phyloP scores from a whole-genome alignment of 2,113 vertebrate genomes.

The Prunella himalayana region DNA sequence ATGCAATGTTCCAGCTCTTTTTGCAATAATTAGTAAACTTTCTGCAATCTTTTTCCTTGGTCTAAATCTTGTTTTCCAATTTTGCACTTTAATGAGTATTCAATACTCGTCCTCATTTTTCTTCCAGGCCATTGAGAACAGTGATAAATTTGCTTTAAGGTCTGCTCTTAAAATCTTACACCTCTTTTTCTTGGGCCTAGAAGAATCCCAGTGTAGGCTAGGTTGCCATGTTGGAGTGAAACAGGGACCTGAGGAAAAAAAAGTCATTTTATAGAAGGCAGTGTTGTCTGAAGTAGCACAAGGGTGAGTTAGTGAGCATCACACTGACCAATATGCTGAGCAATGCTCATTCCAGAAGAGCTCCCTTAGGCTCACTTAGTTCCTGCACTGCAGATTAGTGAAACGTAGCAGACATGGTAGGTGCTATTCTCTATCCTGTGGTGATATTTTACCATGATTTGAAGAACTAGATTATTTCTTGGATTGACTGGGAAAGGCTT shows the following conservation, averaged over 20 bases:
- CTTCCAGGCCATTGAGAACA: not conserved
- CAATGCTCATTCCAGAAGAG: not conserved
- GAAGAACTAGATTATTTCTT: not conserved
- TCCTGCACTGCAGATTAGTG: not conserved
- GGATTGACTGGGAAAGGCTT: not conserved
- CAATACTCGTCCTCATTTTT: not conserved
- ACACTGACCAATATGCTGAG: not conserved
- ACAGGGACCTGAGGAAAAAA: not conserved
- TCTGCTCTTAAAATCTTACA: not conserved
- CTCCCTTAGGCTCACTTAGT: not conserved
- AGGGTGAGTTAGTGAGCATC: not conserved
- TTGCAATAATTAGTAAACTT: not conserved
- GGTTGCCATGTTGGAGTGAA: not conserved
- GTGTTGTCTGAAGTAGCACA: not conserved
- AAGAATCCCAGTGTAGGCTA: not conserved
- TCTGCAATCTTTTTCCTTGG: not conserved
- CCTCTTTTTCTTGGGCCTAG: not conserved
- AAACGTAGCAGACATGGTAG: not conserved
- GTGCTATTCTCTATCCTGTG: not conserved
- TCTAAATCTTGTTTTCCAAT: not conserved
- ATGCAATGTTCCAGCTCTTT: not conserved
- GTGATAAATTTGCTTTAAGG: not conserved
- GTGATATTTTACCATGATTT: not conserved
- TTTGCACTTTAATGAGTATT: not conserved
- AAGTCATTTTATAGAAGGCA: not conserved